Evolutionary conservation across 1,140 invertebrate species (phyloP).

Genomic region (Achroia grisella): DNA sequence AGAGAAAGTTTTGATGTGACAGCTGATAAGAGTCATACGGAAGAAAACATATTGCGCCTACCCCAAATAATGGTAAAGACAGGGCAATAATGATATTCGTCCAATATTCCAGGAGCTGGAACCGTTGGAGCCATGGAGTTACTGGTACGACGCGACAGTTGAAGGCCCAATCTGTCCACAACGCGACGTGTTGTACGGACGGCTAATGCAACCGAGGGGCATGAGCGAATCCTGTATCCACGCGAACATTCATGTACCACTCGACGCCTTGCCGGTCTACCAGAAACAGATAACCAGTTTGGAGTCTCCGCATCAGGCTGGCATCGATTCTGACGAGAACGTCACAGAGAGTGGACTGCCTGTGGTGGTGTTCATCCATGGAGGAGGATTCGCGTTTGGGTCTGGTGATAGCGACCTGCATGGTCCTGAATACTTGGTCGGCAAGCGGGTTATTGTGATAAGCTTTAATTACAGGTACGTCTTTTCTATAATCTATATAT

Average conservation of each 20-base stretch:
- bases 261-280: slow-evolving; percentile 20
- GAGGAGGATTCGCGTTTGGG: slow-evolving; percentile 80
- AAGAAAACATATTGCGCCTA: no score
- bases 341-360: slow-evolving; percentile 70
- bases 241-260: slow-evolving; percentile 48
- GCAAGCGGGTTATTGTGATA: slow-evolving; percentile 79
- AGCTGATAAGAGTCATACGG: no score
- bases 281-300: not conserved
- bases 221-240: slow-evolving; percentile 49
- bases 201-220: slow-evolving; percentile 21
- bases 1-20: no score
- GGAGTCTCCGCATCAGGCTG: slow-evolving; percentile 12
- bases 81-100: not conserved
- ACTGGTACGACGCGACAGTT: slow-evolving; percentile 69
- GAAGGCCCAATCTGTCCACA: slow-evolving; percentile 74
- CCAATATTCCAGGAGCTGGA: slow-evolving; percentile 70
- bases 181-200: slow-evolving; percentile 39
- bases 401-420: slow-evolving; percentile 72
- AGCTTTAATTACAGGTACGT: slow-evolving; percentile 78
- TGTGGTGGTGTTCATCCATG: slow-evolving; percentile 81
- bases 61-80: no score
- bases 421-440: slow-evolving; percentile 77
- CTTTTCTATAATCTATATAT: not conserved
- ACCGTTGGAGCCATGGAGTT: slow-evolving; percentile 73
- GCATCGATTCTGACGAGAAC: not conserved